These are phyloP conservation scores for Brachypalpus laphriformis DNA, from an alignment of 2,888 invertebrate species.

Conservation along the genomic window DNA sequence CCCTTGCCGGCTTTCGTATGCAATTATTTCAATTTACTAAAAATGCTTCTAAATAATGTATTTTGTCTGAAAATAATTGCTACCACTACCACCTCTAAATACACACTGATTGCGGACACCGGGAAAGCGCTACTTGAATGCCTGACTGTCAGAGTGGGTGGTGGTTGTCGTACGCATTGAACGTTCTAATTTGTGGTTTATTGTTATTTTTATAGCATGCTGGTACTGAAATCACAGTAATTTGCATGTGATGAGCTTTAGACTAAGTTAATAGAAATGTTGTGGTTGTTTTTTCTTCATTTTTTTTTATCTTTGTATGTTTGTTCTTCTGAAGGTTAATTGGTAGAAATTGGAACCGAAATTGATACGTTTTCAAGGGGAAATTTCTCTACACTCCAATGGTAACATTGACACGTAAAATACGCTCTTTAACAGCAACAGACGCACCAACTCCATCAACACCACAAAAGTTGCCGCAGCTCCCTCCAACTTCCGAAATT, in stretches of 20 bases:
- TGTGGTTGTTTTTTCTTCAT: not conserved
- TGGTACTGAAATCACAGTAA: not conserved
- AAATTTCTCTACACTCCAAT: too few relatives aligned
- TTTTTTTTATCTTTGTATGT: too few relatives aligned
- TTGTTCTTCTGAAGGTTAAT: too few relatives aligned
- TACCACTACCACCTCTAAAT: not conserved
- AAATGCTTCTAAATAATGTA: not conserved
- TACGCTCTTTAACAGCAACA: too few relatives aligned
- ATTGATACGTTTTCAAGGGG: too few relatives aligned
- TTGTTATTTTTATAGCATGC: not conserved
- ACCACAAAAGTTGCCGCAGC: too few relatives aligned
- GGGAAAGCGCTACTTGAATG: not conserved
- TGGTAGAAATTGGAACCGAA: too few relatives aligned
- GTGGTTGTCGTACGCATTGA: not conserved
- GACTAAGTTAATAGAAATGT: not conserved
- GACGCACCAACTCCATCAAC: too few relatives aligned
- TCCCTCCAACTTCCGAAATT: too few relatives aligned
- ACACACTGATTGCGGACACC: not conserved
- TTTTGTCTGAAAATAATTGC: not conserved
- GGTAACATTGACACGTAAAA: too few relatives aligned
- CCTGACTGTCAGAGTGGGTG: not conserved
- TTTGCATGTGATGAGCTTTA: not conserved
- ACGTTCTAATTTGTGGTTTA: constrained; percentile 4
- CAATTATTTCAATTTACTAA: constrained; percentile 13
- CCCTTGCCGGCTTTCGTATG: not conserved